Percentiles rank a stretch among this genome's conserved stretches.
phyloP scores from a whole-genome alignment of 2,888 invertebrate genomes.

The Acrobasis repandana region DNA sequence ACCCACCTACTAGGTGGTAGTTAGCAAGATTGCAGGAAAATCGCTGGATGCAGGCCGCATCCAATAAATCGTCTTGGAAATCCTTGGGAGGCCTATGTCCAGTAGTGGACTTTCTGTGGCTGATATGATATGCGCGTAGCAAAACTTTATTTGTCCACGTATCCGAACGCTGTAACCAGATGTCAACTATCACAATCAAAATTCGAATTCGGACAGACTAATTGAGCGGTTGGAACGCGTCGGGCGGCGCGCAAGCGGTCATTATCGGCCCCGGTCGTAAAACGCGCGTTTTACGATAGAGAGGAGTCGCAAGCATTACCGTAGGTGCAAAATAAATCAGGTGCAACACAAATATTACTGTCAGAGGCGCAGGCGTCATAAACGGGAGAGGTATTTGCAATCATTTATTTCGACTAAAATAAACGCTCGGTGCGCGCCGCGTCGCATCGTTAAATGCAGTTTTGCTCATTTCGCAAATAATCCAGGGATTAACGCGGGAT shows the following conservation, averaged over 20 bases:
- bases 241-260: slow-evolving; percentile 30
- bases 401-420: slow-evolving; percentile 61
- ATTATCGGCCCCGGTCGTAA: slow-evolving; percentile 52
- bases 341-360: slow-evolving; percentile 67
- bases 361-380: slow-evolving; percentile 63
- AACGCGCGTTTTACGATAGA: slow-evolving; percentile 59
- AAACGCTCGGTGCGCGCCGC: slow-evolving; percentile 42
- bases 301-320: slow-evolving; percentile 39
- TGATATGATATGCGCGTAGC: slow-evolving; percentile 17
- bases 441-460: slow-evolving; percentile 65
- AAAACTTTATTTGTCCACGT: slow-evolving; percentile 33
- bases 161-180: slow-evolving; percentile 26
- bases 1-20: no score
- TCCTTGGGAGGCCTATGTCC: no score
- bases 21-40: no score
- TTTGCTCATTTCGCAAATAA: slow-evolving; percentile 66
- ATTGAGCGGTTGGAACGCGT: slow-evolving; percentile 49
- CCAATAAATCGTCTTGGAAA: no score
- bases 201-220: slow-evolving; percentile 47
- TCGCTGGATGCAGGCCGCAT: no score
- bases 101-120: no score
- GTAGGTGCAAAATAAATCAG: slow-evolving; percentile 66
- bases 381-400: slow-evolving; percentile 54
- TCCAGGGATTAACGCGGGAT: slow-evolving; percentile 65
- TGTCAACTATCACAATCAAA: slow-evolving; percentile 32